Evolutionary conservation across 2,797 vertebrate genomes (phyloP), one percentile per base, ranked within the genome.

Genomic region (Rhinichthys osculus): DNA sequence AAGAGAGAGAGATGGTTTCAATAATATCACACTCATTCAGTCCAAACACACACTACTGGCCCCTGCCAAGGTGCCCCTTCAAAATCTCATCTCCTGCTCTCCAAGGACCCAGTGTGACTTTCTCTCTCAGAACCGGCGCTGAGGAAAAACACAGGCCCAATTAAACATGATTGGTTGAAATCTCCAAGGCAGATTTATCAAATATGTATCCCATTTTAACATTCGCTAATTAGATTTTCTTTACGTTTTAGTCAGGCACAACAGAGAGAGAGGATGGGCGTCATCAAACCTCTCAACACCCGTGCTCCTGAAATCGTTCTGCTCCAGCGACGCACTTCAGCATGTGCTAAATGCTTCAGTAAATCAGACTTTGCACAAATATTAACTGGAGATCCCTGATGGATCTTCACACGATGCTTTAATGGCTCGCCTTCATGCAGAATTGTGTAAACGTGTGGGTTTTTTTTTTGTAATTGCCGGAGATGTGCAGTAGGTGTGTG

Each of bases 21-120:
- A 78, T 85, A 87, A 89, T 89, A 90, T 85, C 82, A 83, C 83
- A 80, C 82, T 83, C 87, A 80, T 85, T 87, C 87, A 78, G 80
- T 86, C 89, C 64, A 85, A 78, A 77, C 80, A 73, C 85, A 88
- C 57, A 52, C 76, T 57, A 79, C 80, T 79, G 83, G 76, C 67
- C 85, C 66, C 77, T 88, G 81, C 88, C 83, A 88, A 87, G 87
- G 85, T 89, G 86, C 78, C 62, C 69, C 79, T 67, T 78, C 62
- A 42, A 78, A 87, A 87, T 88, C 85, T 87, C 87, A 87, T 88
- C 89, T 81, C 62, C 69, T 69, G 81, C 66, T 87, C 67, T 88
- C 81, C 57, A 82, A 23, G 86, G 89, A 87, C 67, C 74, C 76
- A 78, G 35, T 44, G 66, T 78, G 83, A 85, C 83, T 70, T 85